Percentiles rank a stretch among this genome's conserved stretches.
Evolutionary conservation across 1,140 invertebrate genomes (phyloP).

Genomic region (Drosophila sp.): DNA sequence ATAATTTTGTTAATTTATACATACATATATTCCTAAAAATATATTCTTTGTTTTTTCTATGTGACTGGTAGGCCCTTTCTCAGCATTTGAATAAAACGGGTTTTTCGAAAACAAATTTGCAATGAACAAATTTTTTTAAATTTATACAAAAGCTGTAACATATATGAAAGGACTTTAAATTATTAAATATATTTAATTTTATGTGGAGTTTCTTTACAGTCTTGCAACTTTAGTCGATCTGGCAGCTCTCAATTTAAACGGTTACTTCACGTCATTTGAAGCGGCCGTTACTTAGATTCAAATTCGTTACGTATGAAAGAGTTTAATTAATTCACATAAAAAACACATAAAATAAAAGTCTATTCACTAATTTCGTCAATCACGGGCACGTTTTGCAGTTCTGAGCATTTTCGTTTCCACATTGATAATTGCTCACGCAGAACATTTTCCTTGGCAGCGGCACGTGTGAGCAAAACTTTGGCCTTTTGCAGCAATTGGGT

Average conservation of each 20-base stretch:
- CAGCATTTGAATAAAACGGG: no score
- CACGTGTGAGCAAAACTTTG: constrained; percentile 82
- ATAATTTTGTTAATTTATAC: no score
- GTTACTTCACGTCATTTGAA: background rate
- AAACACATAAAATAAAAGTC: constrained; percentile 35
- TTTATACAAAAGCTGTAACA: no score
- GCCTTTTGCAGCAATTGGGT: constrained; percentile 85
- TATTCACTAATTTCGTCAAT: constrained; percentile 83
- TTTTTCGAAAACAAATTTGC: no score
- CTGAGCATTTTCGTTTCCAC: constrained; percentile 82
- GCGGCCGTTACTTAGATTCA: background rate
- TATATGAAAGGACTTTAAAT: no score
- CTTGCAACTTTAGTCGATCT: no score
- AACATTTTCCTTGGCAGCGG: constrained; percentile 81
- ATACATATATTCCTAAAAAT: no score
- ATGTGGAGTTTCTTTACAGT: no score
- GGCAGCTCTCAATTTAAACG: background rate
- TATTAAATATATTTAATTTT: no score
- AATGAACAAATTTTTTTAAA: no score
- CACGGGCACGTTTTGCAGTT: constrained; percentile 82
- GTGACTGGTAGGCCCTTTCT: no score
- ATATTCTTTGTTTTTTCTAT: no score
- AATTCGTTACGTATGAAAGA: background rate
- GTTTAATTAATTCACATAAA: constrained; percentile 34
- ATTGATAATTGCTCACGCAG: constrained; percentile 68